Evolutionary conservation across 2,888 invertebrate species (phyloP).

Genomic region (Leptopilina drosophilae): DNA sequence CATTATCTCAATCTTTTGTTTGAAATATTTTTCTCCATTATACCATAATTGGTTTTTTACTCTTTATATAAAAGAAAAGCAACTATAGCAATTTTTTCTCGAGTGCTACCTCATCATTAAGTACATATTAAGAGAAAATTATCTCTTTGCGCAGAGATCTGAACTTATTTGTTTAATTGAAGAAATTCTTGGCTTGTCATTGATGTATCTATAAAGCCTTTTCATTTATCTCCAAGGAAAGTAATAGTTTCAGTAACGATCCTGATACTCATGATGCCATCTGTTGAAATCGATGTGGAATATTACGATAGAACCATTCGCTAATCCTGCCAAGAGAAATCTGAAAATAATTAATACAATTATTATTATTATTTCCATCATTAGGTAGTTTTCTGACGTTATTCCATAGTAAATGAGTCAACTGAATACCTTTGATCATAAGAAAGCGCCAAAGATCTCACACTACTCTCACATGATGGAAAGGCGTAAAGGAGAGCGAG

Average conservation of each 20-base stretch:
- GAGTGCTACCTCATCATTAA: slow-evolving; percentile 28
- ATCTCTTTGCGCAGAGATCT: slow-evolving; percentile 35
- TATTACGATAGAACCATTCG: slow-evolving; percentile 98
- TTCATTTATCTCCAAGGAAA: slow-evolving; percentile 35
- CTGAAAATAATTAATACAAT: slow-evolving; percentile 79
- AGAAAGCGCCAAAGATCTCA: slow-evolving; percentile 95
- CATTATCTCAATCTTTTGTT: background rate
- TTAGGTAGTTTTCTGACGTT: no score
- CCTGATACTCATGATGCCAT: slow-evolving; percentile 98
- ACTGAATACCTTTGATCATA: slow-evolving; percentile 96
- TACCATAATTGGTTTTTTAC: no score
- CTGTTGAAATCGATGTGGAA: slow-evolving; percentile 99
- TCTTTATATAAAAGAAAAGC: background rate
- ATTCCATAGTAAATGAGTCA: background rate
- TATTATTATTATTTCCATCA: no score
- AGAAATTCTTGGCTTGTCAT: slow-evolving; percentile 13
- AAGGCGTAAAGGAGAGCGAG: slow-evolving; percentile 98
- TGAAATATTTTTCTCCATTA: background rate
- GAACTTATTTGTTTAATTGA: slow-evolving; percentile 24
- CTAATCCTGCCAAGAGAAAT: slow-evolving; percentile 96
- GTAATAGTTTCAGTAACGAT: slow-evolving; percentile 85
- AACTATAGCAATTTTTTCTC: background rate
- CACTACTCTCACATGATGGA: slow-evolving; percentile 97
- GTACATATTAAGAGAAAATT: slow-evolving; percentile 34
- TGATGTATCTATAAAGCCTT: background rate